Conservation (phyloP, 2,888 invertebrate genomes). For the Chaetogeoica ovagalla region DNA sequence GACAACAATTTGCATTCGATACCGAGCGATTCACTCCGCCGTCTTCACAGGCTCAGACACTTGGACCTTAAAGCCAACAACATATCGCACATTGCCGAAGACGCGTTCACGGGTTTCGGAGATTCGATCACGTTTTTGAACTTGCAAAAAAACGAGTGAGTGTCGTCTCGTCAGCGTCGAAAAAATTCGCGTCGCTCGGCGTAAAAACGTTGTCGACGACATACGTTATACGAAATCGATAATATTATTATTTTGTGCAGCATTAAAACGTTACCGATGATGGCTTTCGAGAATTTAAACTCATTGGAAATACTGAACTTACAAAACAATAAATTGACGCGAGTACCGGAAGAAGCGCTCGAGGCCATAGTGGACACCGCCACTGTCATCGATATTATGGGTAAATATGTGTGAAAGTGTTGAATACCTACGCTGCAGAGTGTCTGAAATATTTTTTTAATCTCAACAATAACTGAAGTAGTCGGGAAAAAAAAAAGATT, state of each 20-base stretch:
- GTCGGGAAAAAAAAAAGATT: too few relatives aligned
- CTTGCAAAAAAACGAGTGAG: conserved; percentile 88
- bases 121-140: conserved; percentile 91
- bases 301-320: conserved; percentile 85
- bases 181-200: too few relatives aligned
- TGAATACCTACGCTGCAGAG: background rate
- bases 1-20: conserved; percentile 85
- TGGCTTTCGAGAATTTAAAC: conserved; percentile 86
- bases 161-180: background rate
- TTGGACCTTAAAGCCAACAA: conserved; percentile 86
- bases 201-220: too few relatives aligned
- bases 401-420: conserved; percentile 62
- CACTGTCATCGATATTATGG: conserved; percentile 84
- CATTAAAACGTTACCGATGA: conserved; percentile 77
- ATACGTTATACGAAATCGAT: too few relatives aligned
- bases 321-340: conserved; percentile 83
- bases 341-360: conserved; percentile 84
- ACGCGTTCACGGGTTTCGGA: conserved; percentile 85
- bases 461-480: background rate
- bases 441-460: background rate
- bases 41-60: conserved; percentile 82
- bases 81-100: conserved; percentile 79
- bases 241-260: conserved; percentile 61
- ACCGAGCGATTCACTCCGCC: conserved; percentile 80
- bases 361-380: conserved; percentile 85